A percentile compares a stretch with the other conserved stretches of the same genome.
Conservation (phyloP, 2,797 vertebrate species). For the Sebastes matsubarae region DNA sequence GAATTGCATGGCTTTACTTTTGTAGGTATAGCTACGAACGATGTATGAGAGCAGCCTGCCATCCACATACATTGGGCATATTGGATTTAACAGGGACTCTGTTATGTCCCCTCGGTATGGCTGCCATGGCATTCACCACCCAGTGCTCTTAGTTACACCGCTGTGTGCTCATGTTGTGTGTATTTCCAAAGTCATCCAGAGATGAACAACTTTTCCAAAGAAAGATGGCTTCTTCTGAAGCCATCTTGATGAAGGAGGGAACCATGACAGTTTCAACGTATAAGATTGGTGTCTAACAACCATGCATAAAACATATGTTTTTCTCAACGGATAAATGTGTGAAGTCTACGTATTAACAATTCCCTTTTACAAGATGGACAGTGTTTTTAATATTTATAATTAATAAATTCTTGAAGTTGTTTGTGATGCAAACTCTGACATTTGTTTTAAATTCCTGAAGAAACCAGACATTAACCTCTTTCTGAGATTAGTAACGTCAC, state of each 20-base stretch:
- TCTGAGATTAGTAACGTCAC: not conserved
- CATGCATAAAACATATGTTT: slow-evolving; percentile 54
- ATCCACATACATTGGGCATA: not conserved
- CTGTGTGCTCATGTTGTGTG: not conserved
- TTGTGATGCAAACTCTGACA: slow-evolving; percentile 1
- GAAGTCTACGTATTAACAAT: slow-evolving; percentile 45
- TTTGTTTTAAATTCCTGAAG: not conserved
- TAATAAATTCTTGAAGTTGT: slow-evolving; percentile 4
- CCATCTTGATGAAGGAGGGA: not conserved
- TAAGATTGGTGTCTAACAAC: slow-evolving; percentile 9
- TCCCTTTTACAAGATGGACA: slow-evolving; percentile 40
- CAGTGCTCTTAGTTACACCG: not conserved
- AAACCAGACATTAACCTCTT: not conserved
- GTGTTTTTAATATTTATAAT: slow-evolving; percentile 35
- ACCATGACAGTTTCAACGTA: not conserved
- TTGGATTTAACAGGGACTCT: slow-evolving; percentile 1
- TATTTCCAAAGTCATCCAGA: not conserved
- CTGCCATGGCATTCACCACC: not conserved
- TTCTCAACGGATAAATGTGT: slow-evolving; percentile 14
- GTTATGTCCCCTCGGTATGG: not conserved
- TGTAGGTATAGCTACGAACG: no score
- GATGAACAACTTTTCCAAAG: not conserved
- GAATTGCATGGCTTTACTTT: no score
- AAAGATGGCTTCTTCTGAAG: slow-evolving; percentile 2
- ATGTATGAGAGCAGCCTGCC: not conserved